Base-by-base conservation (phyloP, 2,797 vertebrate species). In the Pyrocephalus nanus region DNA sequence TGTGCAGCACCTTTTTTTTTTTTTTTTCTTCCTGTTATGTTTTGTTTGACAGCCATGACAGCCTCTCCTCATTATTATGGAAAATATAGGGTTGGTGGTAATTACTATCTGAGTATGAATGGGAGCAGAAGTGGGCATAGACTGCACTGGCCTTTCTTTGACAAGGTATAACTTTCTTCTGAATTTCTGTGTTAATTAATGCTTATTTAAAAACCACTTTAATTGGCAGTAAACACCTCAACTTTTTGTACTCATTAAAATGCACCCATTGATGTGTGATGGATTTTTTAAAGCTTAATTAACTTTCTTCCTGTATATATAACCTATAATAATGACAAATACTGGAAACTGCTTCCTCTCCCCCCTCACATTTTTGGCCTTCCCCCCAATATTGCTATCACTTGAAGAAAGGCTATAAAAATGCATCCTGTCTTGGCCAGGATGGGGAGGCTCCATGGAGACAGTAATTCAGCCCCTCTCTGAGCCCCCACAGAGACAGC, bases 201-300 rank as follows among this genome's bases (percentile, higher is more conserved):
- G 98, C 98, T 98, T 98, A 97, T 98, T 98, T 98, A 98, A 98
- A 98, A 98, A 97, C 97, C 97, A 98, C 97, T 98, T 98, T 98
- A 98, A 98, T 98, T 98, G 98, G 98, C 98, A 98, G 98, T 98
- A 98, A 98, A 98, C 98, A 98, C 98, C 98, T 98, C 98, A 98
- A 98, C 98, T 98, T 98, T 98, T 98, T 98, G 98, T 98, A 97
- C 97, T 98, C 97, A 97, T 98, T 98, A 98, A 98, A 98, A 98
- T 98, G 98, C 98, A 98, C 96, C 96, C 98, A 98, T 98, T 98
- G 97, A 98, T 98, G 98, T 98, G 98, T 98, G 97, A 98, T 98
- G 97, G 97, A 97, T 98, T 98, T 98, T 98, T 97, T 97, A 97
- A 98, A 97, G 97, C 98, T 98, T 98, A 98, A 98, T 98, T 98